Base-by-base conservation (phyloP, 2,888 invertebrate genomes). In the Dugesia japonica region DNA sequence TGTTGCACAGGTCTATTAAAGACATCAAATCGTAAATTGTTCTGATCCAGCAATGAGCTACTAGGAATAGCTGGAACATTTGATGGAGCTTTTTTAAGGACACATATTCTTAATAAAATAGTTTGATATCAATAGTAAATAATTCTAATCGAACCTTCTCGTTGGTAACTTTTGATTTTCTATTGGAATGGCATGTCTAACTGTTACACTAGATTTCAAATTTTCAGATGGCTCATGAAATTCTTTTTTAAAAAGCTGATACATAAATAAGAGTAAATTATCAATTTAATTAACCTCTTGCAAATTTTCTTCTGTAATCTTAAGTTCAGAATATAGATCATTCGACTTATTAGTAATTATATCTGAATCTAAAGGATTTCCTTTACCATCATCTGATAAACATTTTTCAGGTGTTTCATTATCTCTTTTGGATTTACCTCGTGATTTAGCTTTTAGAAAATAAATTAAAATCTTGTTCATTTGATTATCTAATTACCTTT, bases 1-100 rank as follows among this genome's bases (percentile, higher is more conserved):
- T 85, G 81, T 0, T 82, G 80, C 17, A 84, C 23, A 7, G 56
- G 56, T n/a, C 56, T 56, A 23, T 56, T 56, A 13, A 7, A 23
- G n/a, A 4, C 7, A n/a, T 56, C 56, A n/a, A 56, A 56, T 56
- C 56, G n/a, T n/a, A 56, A n/a, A 56, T 56, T 56, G n/a, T 56
- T 56, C 56, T 56, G 56, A 23, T 56, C 56, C 9, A 56, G 1
- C 23, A 56, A 56, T 9, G 56, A 56, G 17, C 56, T 56, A 23
- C 56, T 56, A 9, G 56, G 56, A 56, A 56, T 56, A 4, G 56
- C 56, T 4, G 56, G 56, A 56, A 56, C 56, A 56, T 56, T n/a
- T 23, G 56, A n/a, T 9, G 56, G 56, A 9, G 56, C 56, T 56
- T 56, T 56, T 56, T 56, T 56, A 20, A 56, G 23, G 1, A 56